Conservation (phyloP, 2,888 invertebrate genomes). For the Temnothorax rugatulus region DNA sequence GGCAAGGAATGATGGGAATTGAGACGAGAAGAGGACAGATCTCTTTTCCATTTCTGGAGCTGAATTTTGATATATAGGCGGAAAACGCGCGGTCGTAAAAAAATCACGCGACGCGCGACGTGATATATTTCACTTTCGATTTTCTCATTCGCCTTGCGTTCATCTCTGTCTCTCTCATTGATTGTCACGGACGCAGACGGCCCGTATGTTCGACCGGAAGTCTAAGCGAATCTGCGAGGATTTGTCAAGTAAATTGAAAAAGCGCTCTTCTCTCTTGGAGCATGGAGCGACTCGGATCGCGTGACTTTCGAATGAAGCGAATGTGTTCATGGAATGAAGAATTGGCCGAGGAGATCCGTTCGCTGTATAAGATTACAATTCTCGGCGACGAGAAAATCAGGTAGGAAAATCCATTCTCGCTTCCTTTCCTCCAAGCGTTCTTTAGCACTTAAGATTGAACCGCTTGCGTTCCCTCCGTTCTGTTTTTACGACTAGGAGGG, state of each 20-base stretch:
- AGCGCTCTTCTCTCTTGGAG: neutral
- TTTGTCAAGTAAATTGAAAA: slow-evolving; percentile 70
- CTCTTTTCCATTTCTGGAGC: slow-evolving; percentile 8
- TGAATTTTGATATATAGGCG: neutral
- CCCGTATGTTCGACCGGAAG: slow-evolving; percentile 21
- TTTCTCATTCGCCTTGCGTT: slow-evolving; percentile 13
- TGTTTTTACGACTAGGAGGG: slow-evolving; percentile 28
- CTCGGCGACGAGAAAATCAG: slow-evolving; percentile 46
- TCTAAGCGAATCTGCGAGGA: slow-evolving; percentile 55
- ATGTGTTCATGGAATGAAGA: slow-evolving; percentile 44
- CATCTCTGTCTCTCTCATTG: neutral
- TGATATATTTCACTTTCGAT: slow-evolving; percentile 11
- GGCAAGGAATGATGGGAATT: neutral
- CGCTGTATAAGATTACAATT: slow-evolving; percentile 14
- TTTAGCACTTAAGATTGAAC: slow-evolving; percentile 43
- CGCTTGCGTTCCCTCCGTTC: slow-evolving; percentile 22
- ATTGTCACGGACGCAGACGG: slow-evolving; percentile 7
- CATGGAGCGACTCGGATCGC: slow-evolving; percentile 29
- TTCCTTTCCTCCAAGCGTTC: slow-evolving; percentile 20
- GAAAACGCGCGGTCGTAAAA: slow-evolving; percentile 5
- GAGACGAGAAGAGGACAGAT: neutral
- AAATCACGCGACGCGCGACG: neutral
- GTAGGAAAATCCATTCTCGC: slow-evolving; percentile 51
- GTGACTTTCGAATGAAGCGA: slow-evolving; percentile 34
- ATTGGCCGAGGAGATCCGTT: slow-evolving; percentile 40